Evolutionary conservation across 2,113 vertebrate species (phyloP), one percentile per base, ranked within the genome.

Genomic region (Numenius arquata): DNA sequence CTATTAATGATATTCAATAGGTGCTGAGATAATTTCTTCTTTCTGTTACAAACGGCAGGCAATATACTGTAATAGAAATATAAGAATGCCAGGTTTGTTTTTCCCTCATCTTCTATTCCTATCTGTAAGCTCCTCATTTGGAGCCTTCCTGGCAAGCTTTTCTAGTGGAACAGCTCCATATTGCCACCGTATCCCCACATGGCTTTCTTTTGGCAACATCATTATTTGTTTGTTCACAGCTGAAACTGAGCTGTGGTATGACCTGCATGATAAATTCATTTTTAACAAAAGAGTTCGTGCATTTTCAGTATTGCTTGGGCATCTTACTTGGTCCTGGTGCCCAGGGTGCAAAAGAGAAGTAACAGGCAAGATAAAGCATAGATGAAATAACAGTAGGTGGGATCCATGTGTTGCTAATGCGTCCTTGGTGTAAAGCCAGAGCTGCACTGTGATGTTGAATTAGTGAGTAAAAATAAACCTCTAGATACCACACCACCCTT

Each of bases 21-120:
- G 22, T 59, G 53, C 9, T 32, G 55, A 67, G 22, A 41, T 22
- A 40, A 53, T 67, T 50, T 72, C 15, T 71, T 66, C 15, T 52
- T 72, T 77, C 40, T 74, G 5, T 65, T 75, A 68, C 18, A 71
- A 95, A 67, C 13, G 26, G 11, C 25, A 75, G 32, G 34, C 23
- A 79, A 61, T n/a, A 83, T 59, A 13, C n/a, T 58, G 20, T 20
- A 62, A 16, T 7, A 47, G 74, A 83, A 88, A 56, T 30, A 38
- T 6, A 25, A 32, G n/a, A 53, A 9, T 48, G 5, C 14, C 5
- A 7, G 47, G 3, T 25, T 79, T 32, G 2, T 2, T 4, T 6
- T 22, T 9, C 16, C 29, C 6, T 20, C 29, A 13, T 50, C 19
- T 66, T 72, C 29, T 70, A 6, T 32, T 88, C 25, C 56, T 73